phyloP scores from a whole-genome alignment of 2,888 invertebrate species.

The Watsonalla cultraria region DNA sequence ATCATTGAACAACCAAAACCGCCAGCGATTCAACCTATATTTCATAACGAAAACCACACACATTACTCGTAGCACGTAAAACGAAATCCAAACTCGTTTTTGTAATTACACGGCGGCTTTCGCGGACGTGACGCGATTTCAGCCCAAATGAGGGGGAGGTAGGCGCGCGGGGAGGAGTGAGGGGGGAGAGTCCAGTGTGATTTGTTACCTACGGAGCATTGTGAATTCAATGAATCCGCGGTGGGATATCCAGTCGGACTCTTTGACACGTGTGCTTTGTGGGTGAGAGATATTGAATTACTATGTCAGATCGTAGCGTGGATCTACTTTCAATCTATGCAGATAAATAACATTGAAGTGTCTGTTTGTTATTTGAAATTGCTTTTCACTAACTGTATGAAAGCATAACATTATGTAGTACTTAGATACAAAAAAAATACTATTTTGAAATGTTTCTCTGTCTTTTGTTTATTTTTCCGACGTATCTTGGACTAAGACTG shows the following conservation, averaged over 20 bases:
- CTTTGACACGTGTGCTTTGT: slow-evolving; percentile 31
- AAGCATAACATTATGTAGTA: too few species aligned
- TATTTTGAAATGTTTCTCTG: too few species aligned
- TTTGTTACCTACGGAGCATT: slow-evolving; percentile 34
- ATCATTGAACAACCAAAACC: too few species aligned
- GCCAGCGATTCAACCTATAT: neutral
- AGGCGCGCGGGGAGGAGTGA: slow-evolving; percentile 6
- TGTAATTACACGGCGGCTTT: slow-evolving; percentile 41
- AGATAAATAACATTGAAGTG: too few species aligned
- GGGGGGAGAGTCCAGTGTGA: slow-evolving; percentile 23
- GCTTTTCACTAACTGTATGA: too few species aligned
- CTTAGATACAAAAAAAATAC: too few species aligned
- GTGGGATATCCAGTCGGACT: slow-evolving; percentile 29
- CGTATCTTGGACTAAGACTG: too few species aligned
- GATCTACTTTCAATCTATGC: too few species aligned
- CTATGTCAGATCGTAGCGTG: neutral
- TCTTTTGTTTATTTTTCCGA: too few species aligned
- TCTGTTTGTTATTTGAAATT: too few species aligned
- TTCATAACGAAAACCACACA: slow-evolving; percentile 22
- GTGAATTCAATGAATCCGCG: slow-evolving; percentile 33
- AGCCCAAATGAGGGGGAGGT: slow-evolving; percentile 33
- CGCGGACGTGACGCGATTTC: slow-evolving; percentile 39
- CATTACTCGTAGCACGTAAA: slow-evolving; percentile 14
- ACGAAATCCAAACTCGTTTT: slow-evolving; percentile 37
- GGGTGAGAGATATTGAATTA: slow-evolving; percentile 1